Conservation (phyloP, 1,140 invertebrate genomes). For the Aphelenchoides avenae region DNA sequence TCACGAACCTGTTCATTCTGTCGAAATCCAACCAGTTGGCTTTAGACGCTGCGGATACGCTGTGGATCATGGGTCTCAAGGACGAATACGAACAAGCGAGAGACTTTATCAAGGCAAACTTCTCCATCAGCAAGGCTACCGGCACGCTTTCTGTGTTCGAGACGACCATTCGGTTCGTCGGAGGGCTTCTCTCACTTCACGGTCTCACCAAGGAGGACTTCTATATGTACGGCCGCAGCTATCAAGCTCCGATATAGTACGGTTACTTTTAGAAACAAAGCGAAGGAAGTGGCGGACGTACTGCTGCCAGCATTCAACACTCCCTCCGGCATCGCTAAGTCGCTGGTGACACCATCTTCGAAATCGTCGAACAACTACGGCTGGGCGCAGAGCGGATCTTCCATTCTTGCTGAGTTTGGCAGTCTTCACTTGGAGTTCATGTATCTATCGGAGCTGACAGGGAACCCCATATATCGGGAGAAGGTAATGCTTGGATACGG, state of each 20-base stretch:
- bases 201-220: conserved; percentile 86
- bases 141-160: conserved; percentile 83
- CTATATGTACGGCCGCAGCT: conserved; percentile 33
- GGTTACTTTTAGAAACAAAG: conserved; percentile 80
- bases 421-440: conserved; percentile 94
- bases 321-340: conserved; percentile 88
- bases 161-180: conserved; percentile 92
- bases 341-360: conserved; percentile 82
- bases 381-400: conserved; percentile 89
- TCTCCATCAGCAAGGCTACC: conserved; percentile 39
- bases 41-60: conserved; percentile 91
- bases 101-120: conserved; percentile 47
- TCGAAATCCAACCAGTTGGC: too few relatives aligned
- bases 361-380: conserved; percentile 81
- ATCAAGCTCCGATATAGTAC: conserved; percentile 3
- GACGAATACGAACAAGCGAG: conserved; percentile 54
- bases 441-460: conserved; percentile 89
- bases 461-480: conserved; percentile 77
- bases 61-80: conserved; percentile 91
- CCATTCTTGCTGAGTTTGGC: conserved; percentile 92
- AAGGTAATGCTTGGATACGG: conserved; percentile 63
- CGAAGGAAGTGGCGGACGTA: conserved; percentile 81
- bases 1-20: too few relatives aligned
- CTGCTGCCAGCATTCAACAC: conserved; percentile 94
- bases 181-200: conserved; percentile 84